Evolutionary conservation across 2,113 vertebrate species (phyloP).

Genomic region (Rhinichthys klamathensis): DNA sequence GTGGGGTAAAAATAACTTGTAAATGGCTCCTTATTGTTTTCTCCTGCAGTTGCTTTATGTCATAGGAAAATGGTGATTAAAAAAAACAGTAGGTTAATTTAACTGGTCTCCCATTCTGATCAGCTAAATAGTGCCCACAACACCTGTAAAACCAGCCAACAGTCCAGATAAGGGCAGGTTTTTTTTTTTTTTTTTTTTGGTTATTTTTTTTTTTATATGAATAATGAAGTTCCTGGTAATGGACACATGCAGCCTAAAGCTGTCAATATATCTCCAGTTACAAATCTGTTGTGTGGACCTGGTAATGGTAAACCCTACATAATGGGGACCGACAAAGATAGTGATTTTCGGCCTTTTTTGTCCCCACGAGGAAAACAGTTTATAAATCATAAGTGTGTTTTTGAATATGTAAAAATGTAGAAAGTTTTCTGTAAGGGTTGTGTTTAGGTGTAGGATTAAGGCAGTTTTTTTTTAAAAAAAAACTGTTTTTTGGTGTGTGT

Average conservation of each 20-base stretch:
- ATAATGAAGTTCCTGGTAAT: background rate
- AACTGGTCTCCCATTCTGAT: background rate
- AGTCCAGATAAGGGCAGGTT: background rate
- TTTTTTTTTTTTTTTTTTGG: too few species aligned
- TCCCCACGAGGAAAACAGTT: too few species aligned
- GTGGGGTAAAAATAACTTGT: slow-evolving; percentile 10
- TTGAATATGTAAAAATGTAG: too few species aligned
- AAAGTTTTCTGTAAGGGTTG: too few species aligned
- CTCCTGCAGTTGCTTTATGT: background rate
- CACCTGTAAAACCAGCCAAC: background rate
- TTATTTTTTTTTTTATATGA: background rate
- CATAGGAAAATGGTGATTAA: background rate
- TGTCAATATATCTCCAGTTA: background rate
- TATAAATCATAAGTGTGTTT: too few species aligned
- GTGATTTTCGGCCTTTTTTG: too few species aligned
- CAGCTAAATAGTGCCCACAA: background rate
- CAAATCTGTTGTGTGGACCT: background rate
- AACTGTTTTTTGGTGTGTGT: too few species aligned
- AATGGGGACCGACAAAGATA: too few species aligned
- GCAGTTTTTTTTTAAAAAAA: too few species aligned
- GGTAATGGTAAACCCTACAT: too few species aligned
- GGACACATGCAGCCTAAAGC: background rate
- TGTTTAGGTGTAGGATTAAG: too few species aligned
- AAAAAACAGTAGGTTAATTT: too few species aligned
- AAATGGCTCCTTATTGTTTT: slow-evolving; percentile 10